Evolutionary conservation across 2,888 invertebrate genomes (phyloP), one percentile per base, ranked within the genome.

Genomic region (Ormia ochracea): DNA sequence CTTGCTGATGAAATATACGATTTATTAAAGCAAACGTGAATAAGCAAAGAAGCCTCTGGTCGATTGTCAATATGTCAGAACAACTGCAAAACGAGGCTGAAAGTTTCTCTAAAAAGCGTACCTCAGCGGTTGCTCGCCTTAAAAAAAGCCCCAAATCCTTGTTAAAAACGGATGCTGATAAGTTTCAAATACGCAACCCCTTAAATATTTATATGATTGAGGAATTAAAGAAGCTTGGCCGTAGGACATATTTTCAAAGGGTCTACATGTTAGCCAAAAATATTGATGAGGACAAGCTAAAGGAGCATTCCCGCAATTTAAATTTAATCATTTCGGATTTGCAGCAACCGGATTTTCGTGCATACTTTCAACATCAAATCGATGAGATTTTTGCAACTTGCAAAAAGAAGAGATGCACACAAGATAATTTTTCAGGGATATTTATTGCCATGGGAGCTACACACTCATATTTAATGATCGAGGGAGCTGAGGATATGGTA

Each of bases 201-300:
- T 75, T 87, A 7, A 84, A 85, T 45, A 85, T 84, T 4, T 85
- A 83, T 59, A 85, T 87, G 28, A 83, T 84, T 5, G 82, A 83
- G 3, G 85, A 87, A 31, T 54, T 88, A 41, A 21, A 81, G 3
- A 43, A 68, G 0, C 83, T 83, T 78, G 81, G 81, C 0, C 84
- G 86, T 0, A 83, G 85, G 12, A 83, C 86, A n/a, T 88, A 86
- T 72, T 86, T 84, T 52, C 87, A 87, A 63, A 85, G 87, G 28
- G 83, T 88, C 4, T 86, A 82, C 2, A 83, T 87, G 3, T 43
- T 87, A 41, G 87, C 86, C 56, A 83, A 83, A 17, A 87, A 86
- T 23, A 66, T 81, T 7, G 52, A 52, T 1, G 36, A 17, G 9
- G 59, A 72, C 19, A 75, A 72, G 19, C 10, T 7, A 21, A 54